These are phyloP conservation scores for Camelus bactrianus DNA, from an alignment of 2,113 vertebrate genomes.

Conservation along the genomic window DNA sequence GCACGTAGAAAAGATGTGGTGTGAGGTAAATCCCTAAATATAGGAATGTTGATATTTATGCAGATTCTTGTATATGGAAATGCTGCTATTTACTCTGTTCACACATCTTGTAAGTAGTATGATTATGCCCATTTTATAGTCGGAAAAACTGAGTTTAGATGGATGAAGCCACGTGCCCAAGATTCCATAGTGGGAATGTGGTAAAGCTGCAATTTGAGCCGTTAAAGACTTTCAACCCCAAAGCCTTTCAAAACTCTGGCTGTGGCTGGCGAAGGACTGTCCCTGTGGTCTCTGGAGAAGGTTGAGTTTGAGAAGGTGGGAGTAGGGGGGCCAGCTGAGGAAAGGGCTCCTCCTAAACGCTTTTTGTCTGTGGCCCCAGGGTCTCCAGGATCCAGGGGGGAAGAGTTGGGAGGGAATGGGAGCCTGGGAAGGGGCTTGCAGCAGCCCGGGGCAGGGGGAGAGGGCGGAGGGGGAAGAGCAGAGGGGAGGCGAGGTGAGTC, in stretches of 20 bases:
- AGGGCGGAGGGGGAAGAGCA: fast-evolving
- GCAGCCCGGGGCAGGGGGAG: background rate
- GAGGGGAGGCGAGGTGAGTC: background rate
- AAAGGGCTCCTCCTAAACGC: too few species aligned
- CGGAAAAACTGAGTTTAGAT: background rate
- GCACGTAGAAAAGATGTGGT: background rate
- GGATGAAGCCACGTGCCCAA: background rate
- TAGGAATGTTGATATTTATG: background rate
- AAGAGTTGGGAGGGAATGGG: fast-evolving
- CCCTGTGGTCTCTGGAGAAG: background rate
- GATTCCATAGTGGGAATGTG: background rate
- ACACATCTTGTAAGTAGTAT: background rate
- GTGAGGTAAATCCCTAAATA: background rate
- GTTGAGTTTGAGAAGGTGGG: background rate
- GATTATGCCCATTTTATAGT: background rate
- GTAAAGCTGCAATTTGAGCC: background rate
- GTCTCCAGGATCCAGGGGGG: background rate
- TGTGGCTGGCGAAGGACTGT: background rate
- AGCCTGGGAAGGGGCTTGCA: background rate
- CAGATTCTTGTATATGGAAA: background rate
- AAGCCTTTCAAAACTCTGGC: background rate
- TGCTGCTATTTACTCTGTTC: background rate
- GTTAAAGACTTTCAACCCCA: background rate
- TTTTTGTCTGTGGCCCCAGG: background rate
- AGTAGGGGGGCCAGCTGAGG: fast-evolving